These are phyloP conservation scores for Phortica magna DNA, from an alignment of 2,888 invertebrate species.

Conservation along the genomic window DNA sequence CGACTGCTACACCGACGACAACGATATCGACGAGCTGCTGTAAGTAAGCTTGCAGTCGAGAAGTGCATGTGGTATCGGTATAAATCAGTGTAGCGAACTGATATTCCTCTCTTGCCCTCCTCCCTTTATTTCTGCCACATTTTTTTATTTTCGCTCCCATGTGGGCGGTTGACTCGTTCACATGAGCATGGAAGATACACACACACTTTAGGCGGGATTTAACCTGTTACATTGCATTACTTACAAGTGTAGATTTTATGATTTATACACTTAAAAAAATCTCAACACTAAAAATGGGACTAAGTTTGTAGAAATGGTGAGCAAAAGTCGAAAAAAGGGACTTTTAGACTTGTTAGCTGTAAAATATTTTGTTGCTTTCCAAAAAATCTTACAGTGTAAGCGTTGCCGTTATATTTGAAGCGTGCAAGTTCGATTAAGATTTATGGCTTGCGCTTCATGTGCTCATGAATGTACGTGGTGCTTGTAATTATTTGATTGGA, in stretches of 20 bases:
- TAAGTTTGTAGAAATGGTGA: background rate
- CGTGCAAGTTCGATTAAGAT: constrained; percentile 1
- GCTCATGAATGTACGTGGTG: constrained; percentile 33
- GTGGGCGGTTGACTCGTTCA: background rate
- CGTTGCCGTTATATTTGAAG: background rate
- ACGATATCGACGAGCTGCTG: constrained; percentile 34
- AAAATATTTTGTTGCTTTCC: background rate
- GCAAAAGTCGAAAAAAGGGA: no score
- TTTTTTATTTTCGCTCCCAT: constrained; percentile 14
- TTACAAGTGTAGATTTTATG: background rate
- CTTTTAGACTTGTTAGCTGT: no score
- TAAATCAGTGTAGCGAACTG: constrained; percentile 58
- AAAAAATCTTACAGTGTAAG: background rate
- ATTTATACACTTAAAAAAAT: background rate
- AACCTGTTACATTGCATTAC: constrained; percentile 14
- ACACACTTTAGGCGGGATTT: background rate
- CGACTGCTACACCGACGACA: constrained; percentile 36
- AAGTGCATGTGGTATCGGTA: constrained; percentile 57
- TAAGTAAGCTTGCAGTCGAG: constrained; percentile 41
- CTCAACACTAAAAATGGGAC: background rate
- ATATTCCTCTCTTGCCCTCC: background rate
- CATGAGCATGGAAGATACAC: background rate
- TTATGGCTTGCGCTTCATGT: constrained; percentile 10
- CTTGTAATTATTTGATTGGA: constrained; percentile 64
- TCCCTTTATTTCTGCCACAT: background rate